Evolutionary conservation across 2,888 invertebrate genomes (phyloP).

Genomic region (Rhorus exstirpatorius): DNA sequence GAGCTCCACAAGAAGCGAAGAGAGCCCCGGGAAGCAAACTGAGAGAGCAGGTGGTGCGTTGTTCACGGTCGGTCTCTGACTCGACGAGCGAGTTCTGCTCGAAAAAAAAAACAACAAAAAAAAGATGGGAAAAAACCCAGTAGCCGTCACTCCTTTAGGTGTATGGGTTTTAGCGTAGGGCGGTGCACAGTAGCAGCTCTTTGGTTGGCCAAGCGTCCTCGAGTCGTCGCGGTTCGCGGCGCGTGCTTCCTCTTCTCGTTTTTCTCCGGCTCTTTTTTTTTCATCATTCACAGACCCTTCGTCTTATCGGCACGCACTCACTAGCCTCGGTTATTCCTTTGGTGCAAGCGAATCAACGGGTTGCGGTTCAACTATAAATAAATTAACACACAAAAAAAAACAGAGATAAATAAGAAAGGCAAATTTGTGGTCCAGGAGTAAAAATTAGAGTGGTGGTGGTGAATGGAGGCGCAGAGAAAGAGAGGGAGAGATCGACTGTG

Average conservation of each 20-base stretch:
- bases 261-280: constrained; percentile 65
- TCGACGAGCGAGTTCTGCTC: constrained; percentile 68
- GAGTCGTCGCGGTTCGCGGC: constrained; percentile 71
- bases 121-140: constrained; percentile 79
- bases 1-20: constrained; percentile 60
- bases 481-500: constrained; percentile 22
- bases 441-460: constrained; percentile 48
- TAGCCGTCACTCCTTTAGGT: constrained; percentile 76
- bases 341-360: constrained; percentile 47
- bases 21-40: constrained; percentile 65
- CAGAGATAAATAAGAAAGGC: constrained; percentile 46
- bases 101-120: constrained; percentile 52
- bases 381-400: constrained; percentile 20
- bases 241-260: constrained; percentile 60
- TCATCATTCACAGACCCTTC: constrained; percentile 29
- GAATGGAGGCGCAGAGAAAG: constrained; percentile 38
- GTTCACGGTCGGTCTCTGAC: constrained; percentile 70
- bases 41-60: constrained; percentile 66
- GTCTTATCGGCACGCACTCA: constrained; percentile 62
- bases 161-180: constrained; percentile 82
- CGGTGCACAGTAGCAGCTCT: constrained; percentile 85
- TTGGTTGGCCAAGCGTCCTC: constrained; percentile 83
- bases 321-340: constrained; percentile 47
- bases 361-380: neutral
- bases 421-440: constrained; percentile 53